Percentiles rank a stretch among this genome's conserved stretches.
Evolutionary conservation across 2,797 vertebrate genomes (phyloP).

Genomic region (Phylloscopus collybita): DNA sequence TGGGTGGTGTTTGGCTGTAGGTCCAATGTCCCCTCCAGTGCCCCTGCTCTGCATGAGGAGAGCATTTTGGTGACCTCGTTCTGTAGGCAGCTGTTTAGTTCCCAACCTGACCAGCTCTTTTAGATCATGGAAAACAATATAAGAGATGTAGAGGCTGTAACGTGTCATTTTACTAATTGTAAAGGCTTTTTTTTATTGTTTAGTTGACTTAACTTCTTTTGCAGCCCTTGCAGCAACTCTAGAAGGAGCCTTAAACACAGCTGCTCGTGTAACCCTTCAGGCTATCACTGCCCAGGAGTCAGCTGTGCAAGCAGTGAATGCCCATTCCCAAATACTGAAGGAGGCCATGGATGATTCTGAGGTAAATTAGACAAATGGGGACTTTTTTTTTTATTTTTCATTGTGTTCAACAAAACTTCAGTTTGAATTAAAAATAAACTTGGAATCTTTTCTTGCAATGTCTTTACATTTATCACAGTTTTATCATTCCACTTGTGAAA

Average conservation of each 20-base stretch:
- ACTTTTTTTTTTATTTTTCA: background rate
- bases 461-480: background rate
- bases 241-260: slow-evolving; percentile 83
- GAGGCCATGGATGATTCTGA: slow-evolving; percentile 92
- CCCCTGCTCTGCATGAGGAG: background rate
- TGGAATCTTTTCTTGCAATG: background rate
- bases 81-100: background rate
- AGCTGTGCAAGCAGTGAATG: slow-evolving; percentile 85
- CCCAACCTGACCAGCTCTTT: background rate
- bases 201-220: background rate
- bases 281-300: slow-evolving; percentile 91
- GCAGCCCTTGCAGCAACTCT: slow-evolving; percentile 84
- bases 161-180: rapidly evolving
- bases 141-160: background rate
- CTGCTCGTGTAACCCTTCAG: slow-evolving; percentile 85
- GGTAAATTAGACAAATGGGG: slow-evolving; percentile 70
- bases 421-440: background rate
- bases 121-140: background rate
- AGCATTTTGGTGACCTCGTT: background rate
- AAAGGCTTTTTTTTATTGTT: background rate
- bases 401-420: background rate
- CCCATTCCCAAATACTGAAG: slow-evolving; percentile 85
- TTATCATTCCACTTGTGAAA: background rate
- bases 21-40: too few species aligned
- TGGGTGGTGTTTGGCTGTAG: background rate